Percentiles rank a stretch among this genome's conserved stretches.
These are phyloP conservation scores for Alauda arvensis DNA, from an alignment of 2,797 vertebrate genomes.

Conservation along the genomic window DNA sequence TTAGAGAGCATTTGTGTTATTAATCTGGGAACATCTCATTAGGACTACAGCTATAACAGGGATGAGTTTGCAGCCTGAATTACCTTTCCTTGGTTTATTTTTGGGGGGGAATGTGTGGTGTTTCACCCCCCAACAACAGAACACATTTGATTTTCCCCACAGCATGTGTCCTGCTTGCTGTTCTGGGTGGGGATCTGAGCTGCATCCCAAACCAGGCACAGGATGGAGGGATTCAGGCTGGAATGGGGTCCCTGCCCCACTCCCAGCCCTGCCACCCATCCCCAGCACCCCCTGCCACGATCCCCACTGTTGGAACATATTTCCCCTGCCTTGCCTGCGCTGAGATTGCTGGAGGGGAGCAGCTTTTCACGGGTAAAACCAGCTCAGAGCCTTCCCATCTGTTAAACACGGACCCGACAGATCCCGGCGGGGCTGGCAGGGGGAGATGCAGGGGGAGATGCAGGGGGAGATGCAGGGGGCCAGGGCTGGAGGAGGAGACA, in stretches of 20 bases:
- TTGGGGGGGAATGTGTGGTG: fast-evolving
- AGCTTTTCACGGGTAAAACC: neutral
- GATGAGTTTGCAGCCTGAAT: neutral
- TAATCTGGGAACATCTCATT: neutral
- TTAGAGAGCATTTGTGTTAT: neutral
- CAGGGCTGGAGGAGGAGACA: neutral
- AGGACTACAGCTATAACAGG: neutral
- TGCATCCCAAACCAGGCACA: neutral
- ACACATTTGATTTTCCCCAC: neutral
- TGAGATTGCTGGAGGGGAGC: neutral
- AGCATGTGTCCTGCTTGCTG: fast-evolving
- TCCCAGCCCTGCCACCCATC: neutral
- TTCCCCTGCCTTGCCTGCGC: neutral
- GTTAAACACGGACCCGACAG: neutral
- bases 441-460: neutral
- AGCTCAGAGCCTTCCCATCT: neutral
- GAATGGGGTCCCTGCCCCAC: neutral
- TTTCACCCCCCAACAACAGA: neutral
- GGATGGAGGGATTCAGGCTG: neutral
- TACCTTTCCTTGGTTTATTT: neutral
- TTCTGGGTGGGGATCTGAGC: neutral
- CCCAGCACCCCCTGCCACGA: neutral
- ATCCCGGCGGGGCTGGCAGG: neutral
- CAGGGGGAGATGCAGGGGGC: neutral
- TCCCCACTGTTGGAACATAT: neutral